Evolutionary conservation across 2,797 vertebrate genomes (phyloP).

Genomic region (Ptychadena robeensis): DNA sequence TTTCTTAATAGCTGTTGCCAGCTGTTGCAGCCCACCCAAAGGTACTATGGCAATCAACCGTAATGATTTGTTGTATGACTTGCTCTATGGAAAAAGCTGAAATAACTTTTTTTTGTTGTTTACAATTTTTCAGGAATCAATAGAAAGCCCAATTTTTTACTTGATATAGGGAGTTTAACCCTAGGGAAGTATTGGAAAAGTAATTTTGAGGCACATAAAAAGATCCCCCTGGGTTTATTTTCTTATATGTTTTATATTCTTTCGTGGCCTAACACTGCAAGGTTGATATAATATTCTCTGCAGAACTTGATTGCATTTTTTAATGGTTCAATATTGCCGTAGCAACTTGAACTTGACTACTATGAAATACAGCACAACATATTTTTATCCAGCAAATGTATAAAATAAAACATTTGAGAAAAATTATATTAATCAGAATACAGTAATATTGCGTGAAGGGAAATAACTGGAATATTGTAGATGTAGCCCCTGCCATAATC

Average conservation of each 20-base stretch:
- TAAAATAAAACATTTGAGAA: not conserved
- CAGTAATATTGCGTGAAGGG: not conserved
- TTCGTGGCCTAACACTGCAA: conserved; percentile 30
- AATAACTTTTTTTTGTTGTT: conserved; percentile 50
- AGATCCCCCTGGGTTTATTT: conserved; percentile 40
- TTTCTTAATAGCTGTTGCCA: conserved; percentile 58
- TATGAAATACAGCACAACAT: conserved; percentile 20
- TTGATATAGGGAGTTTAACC: conserved; percentile 30
- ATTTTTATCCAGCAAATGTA: not conserved
- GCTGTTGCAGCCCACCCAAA: conserved; percentile 59
- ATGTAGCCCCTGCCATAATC: too few species aligned
- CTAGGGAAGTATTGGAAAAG: conserved; percentile 48
- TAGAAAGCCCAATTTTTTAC: conserved; percentile 47
- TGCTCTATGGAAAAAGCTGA: conserved; percentile 35
- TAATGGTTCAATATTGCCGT: conserved; percentile 39
- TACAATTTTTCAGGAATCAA: conserved; percentile 49
- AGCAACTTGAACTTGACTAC: conserved; percentile 21
- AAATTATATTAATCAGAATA: not conserved
- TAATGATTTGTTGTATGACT: conserved; percentile 56
- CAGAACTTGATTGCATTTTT: conserved; percentile 43
- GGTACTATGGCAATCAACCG: conserved; percentile 57
- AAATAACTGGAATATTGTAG: too few species aligned
- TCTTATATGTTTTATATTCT: conserved; percentile 47
- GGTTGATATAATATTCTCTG: conserved; percentile 45
- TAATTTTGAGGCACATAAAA: conserved; percentile 47